These are phyloP conservation scores for Agonum fuliginosum DNA, from an alignment of 2,888 invertebrate species.

Conservation along the genomic window DNA sequence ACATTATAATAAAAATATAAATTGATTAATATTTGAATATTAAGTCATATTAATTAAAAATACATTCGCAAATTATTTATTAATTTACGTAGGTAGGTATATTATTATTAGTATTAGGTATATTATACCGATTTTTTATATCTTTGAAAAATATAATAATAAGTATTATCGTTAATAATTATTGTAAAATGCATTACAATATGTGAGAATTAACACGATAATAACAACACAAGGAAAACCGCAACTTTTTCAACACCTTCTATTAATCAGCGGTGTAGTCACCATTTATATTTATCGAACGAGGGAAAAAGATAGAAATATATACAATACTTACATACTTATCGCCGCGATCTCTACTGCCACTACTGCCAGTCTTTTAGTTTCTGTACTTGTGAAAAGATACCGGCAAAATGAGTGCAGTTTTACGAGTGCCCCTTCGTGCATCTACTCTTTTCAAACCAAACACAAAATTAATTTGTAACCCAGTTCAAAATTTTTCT, in stretches of 20 bases:
- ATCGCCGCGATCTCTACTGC: constrained; percentile 25
- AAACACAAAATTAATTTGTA: constrained; percentile 25
- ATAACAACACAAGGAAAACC: constrained; percentile 39
- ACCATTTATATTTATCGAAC: constrained; percentile 54
- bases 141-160: no score
- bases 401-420: constrained; percentile 48
- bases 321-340: constrained; percentile 40
- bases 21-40: no score
- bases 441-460: constrained; percentile 1
- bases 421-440: constrained; percentile 47
- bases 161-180: no score
- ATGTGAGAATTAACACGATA: neutral
- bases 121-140: no score
- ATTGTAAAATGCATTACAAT: neutral
- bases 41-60: no score
- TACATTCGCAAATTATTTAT: no score
- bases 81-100: no score
- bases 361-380: constrained; percentile 35
- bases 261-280: constrained; percentile 56
- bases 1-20: no score
- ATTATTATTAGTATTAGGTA: no score
- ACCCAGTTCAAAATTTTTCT: constrained; percentile 7
- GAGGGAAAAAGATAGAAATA: constrained; percentile 51
- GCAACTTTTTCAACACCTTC: constrained; percentile 29
- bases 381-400: constrained; percentile 30